Percentiles rank a stretch among this genome's conserved stretches.
Conservation (phyloP, 2,113 vertebrate genomes). For the Bolborhynchus lineola region DNA sequence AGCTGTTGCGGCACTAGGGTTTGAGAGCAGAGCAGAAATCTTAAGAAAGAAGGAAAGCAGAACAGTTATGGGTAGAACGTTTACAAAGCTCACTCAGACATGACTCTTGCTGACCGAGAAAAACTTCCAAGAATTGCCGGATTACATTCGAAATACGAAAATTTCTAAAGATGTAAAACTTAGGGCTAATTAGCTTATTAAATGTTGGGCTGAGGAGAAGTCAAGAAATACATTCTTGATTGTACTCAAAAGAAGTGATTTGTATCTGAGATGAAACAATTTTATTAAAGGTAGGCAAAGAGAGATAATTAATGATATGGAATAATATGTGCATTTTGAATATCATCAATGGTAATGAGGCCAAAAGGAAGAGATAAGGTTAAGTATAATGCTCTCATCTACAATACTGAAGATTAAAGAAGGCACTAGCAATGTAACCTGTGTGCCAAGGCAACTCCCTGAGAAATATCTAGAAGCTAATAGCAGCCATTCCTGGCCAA, state of each 20-base stretch:
- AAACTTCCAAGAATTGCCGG: background rate
- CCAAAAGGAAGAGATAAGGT: constrained; percentile 34
- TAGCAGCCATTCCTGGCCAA: background rate
- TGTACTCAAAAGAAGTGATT: background rate
- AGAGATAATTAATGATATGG: constrained; percentile 20
- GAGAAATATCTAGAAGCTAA: background rate
- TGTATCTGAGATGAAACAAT: constrained; percentile 50
- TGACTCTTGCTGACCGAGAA: background rate
- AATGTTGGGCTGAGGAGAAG: background rate
- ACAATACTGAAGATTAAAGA: background rate
- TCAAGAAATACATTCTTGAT: background rate
- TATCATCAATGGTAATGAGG: constrained; percentile 19
- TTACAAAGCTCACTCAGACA: background rate
- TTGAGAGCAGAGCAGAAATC: background rate
- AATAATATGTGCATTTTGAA: constrained; percentile 23
- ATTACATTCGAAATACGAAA: background rate
- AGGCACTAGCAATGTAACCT: background rate
- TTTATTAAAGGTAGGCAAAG: constrained; percentile 12
- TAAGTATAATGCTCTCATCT: background rate
- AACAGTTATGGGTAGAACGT: background rate
- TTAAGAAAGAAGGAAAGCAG: background rate
- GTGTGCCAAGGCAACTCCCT: background rate
- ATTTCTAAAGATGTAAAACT: background rate
- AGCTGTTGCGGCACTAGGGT: background rate
- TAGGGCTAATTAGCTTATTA: background rate